Evolutionary conservation across 2,797 vertebrate species (phyloP), one percentile per base, ranked within the genome.

Genomic region (Neomorphus geoffroyi): DNA sequence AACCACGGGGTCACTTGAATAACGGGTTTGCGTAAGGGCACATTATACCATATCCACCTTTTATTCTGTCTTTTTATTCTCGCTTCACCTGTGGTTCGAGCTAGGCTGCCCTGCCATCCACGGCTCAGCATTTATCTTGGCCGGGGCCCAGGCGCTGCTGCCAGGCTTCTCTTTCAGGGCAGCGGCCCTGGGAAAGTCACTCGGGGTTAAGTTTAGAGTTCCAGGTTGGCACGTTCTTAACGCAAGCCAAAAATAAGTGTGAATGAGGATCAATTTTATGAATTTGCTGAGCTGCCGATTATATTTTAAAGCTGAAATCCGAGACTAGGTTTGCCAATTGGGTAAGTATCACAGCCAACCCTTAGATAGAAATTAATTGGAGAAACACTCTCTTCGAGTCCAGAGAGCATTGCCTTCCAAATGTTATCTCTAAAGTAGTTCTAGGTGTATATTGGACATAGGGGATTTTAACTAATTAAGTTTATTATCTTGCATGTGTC

Each of bases 251-350:
- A 94, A 94, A 94, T 81, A 96, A 96, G 94, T 95, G 95, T 95
- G 95, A 97, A 97, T 85, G 91, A 86, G 81, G 92, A 97, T 96
- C 96, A 94, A 97, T 95, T 92, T 95, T 93, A 95, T 94, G 95
- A 95, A 97, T 96, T 91, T 95, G 96, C 95, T 97, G 95, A 96
- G 96, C 95, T 97, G 95, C 95, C 94, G 96, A 93, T 94, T 96
- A 93, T 95, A 96, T 95, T 97, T 95, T 96, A 94, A 87, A 96
- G 84, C 93, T 95, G 95, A 95, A 96, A 97, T 43, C 69, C 43
- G 94, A 97, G 88, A 78, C 95, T 21, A 78, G 60, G 86, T 61
- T 87, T 85, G 83, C 86, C 93, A 65, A 24, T 53, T 54, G 93
- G 71, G 2, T 67, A 88, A 86, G 86, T 70, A 82, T 51, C 91